A percentile compares a stretch with the other conserved stretches of the same genome.
Evolutionary conservation across 2,797 vertebrate genomes (phyloP).

Genomic region (Semaprochilodus insignis): DNA sequence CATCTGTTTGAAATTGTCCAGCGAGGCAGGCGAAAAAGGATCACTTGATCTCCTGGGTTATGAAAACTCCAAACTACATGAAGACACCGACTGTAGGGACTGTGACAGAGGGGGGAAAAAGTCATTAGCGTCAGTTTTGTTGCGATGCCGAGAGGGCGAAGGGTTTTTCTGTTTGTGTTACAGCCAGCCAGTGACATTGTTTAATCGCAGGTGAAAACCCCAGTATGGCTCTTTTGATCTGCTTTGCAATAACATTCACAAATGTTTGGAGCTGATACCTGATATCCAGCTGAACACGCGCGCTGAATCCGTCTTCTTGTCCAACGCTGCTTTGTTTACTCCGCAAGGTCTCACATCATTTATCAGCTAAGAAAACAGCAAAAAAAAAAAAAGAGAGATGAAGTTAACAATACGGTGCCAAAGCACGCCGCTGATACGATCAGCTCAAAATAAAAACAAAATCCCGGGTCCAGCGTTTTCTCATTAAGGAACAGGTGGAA

Average conservation of each 20-base stretch:
- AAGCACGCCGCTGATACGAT: conserved; percentile 66
- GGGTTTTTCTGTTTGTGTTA: background rate
- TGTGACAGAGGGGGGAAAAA: conserved; percentile 23
- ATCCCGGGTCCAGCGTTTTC: conserved; percentile 53
- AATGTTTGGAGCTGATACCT: conserved; percentile 25
- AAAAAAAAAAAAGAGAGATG: conserved; percentile 13
- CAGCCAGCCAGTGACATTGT: background rate
- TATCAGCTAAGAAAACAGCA: conserved; percentile 49
- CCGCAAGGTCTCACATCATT: conserved; percentile 43
- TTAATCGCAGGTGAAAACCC: conserved; percentile 18
- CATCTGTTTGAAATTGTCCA: conserved; percentile 84
- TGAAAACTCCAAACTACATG: conserved; percentile 38
- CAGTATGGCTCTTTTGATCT: conserved; percentile 15
- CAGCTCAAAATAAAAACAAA: conserved; percentile 63
- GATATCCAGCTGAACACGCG: conserved; percentile 7
- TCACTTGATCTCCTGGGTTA: conserved; percentile 65
- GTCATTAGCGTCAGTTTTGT: conserved; percentile 2
- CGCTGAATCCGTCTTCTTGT: conserved; percentile 7
- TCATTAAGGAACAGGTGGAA: conserved; percentile 74
- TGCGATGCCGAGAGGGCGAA: background rate
- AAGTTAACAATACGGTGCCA: conserved; percentile 57
- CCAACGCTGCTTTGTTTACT: conserved; percentile 38
- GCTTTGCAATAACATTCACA: conserved; percentile 19
- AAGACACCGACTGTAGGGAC: conserved; percentile 10
- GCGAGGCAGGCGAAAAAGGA: conserved; percentile 62